Evolutionary conservation across 2,888 invertebrate species (phyloP).

Genomic region (Acholoe squamosa): DNA sequence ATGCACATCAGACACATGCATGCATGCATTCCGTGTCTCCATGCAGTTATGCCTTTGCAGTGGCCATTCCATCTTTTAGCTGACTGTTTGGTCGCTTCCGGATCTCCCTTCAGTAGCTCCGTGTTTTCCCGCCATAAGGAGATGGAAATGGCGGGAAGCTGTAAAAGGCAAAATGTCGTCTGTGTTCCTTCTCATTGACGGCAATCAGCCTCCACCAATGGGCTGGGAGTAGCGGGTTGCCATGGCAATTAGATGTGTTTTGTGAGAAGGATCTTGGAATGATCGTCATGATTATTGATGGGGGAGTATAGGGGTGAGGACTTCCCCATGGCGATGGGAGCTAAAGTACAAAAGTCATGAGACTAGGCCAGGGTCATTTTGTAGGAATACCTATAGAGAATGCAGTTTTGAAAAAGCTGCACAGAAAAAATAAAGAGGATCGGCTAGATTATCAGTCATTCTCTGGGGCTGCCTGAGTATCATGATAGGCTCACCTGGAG

Average conservation of each 20-base stretch:
- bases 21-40: background rate
- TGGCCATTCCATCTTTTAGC: background rate
- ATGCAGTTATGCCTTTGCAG: background rate
- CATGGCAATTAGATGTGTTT: background rate
- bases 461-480: too few species aligned
- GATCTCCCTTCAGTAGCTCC: background rate
- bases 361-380: background rate
- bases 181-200: slow-evolving; percentile 33
- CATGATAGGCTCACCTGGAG: too few species aligned
- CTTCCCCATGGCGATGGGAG: too few species aligned
- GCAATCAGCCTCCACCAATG: slow-evolving; percentile 19
- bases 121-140: slow-evolving; percentile 28
- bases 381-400: too few species aligned
- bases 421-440: too few species aligned
- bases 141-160: slow-evolving; percentile 12
- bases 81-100: background rate
- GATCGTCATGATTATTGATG: background rate
- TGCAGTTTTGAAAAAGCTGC: too few species aligned
- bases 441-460: too few species aligned
- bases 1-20: background rate
- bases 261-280: background rate
- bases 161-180: slow-evolving; percentile 18
- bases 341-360: too few species aligned
- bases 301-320: background rate
- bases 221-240: background rate